Percentiles rank a stretch among this genome's conserved stretches.
Evolutionary conservation across 2,888 invertebrate genomes (phyloP).

Genomic region (Mesodorylaimus sp.): DNA sequence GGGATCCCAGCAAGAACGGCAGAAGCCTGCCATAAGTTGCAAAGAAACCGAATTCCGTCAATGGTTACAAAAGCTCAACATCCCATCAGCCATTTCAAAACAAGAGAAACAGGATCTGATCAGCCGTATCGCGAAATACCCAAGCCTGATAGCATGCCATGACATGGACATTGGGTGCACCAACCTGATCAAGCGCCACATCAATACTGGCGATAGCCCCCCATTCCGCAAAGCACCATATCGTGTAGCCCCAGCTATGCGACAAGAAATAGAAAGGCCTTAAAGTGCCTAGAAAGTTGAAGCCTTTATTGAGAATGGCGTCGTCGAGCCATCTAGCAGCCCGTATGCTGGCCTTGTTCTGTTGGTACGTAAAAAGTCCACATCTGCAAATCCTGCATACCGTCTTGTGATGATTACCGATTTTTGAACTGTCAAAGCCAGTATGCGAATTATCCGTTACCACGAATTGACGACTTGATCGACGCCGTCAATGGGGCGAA

Average conservation of each 20-base stretch:
- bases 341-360: neutral
- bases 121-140: neutral
- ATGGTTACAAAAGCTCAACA: no score
- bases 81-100: no score
- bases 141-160: neutral
- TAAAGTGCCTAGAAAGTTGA: no score
- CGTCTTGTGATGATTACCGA: neutral
- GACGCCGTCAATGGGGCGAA: neutral
- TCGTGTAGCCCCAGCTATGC: neutral
- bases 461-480: neutral
- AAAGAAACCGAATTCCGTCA: no score
- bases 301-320: neutral
- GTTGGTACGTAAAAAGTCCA: constrained; percentile 1
- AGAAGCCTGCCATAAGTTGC: no score
- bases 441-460: constrained; percentile 5
- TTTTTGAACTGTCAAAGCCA: no score
- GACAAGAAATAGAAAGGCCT: neutral
- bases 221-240: neutral
- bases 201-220: neutral
- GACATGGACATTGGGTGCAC: constrained; percentile 1
- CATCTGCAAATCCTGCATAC: neutral
- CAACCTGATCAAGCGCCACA: neutral
- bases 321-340: neutral
- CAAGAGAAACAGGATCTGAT: neutral
- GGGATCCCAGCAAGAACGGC: no score